Conservation (phyloP, 2,113 vertebrate species). For the Cygnus buccinator region DNA sequence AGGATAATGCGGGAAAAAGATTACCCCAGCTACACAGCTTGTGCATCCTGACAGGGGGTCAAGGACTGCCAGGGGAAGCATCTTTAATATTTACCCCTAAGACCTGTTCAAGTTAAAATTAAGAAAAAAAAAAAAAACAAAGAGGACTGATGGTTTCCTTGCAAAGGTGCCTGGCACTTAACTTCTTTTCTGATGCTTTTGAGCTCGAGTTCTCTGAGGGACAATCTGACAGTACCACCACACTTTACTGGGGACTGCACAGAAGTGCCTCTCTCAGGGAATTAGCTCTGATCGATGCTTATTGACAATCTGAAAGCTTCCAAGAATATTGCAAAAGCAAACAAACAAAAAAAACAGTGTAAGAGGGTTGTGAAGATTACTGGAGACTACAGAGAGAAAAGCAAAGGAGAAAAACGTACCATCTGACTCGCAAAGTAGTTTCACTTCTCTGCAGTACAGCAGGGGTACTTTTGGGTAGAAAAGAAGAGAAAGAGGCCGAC, state of each 20-base stretch:
- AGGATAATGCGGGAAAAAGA: background rate
- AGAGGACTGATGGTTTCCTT: background rate
- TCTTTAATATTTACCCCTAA: background rate
- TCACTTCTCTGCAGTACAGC: background rate
- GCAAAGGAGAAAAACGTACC: background rate
- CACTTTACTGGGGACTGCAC: background rate
- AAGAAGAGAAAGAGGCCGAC: background rate
- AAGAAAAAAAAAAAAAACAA: background rate
- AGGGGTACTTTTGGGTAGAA: background rate
- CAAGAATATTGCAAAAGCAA: background rate
- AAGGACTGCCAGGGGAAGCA: background rate
- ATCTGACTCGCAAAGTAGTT: background rate
- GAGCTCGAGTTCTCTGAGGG: fast-evolving
- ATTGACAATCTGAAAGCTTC: background rate
- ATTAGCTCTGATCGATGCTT: background rate
- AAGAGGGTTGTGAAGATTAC: background rate
- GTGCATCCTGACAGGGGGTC: background rate
- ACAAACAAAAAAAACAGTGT: background rate
- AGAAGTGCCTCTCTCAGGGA: fast-evolving
- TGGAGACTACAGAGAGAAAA: background rate
- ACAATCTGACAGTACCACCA: background rate
- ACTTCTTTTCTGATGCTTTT: background rate
- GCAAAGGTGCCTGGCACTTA: fast-evolving
- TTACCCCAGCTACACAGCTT: background rate
- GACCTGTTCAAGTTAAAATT: background rate